phyloP scores from a whole-genome alignment of 2,113 vertebrate species.

The Brachypteracias leptosomus region DNA sequence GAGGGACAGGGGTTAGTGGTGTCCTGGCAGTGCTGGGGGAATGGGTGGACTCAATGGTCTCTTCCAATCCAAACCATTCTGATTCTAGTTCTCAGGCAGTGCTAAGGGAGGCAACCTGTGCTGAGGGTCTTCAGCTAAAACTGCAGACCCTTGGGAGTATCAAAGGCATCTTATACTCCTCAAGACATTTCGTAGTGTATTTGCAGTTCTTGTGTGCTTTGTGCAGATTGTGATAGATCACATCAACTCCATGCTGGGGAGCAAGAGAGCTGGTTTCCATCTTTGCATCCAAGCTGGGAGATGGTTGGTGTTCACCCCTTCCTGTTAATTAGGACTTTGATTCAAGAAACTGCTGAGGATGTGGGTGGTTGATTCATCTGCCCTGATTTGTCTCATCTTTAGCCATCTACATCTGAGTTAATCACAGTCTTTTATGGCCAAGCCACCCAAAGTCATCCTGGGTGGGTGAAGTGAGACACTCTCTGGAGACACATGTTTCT shows the following conservation, averaged over 20 bases:
- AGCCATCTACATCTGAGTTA: not conserved
- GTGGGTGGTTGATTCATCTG: not conserved
- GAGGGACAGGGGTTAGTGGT: no score
- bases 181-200: no score
- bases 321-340: not conserved
- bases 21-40: no score
- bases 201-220: fast-evolving
- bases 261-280: not conserved
- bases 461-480: not conserved
- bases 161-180: not conserved
- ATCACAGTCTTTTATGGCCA: not conserved
- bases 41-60: no score
- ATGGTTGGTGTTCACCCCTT: not conserved
- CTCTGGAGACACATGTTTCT: not conserved
- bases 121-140: not conserved
- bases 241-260: fast-evolving
- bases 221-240: fast-evolving
- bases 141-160: not conserved
- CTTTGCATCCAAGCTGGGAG: not conserved
- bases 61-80: no score
- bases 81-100: not conserved
- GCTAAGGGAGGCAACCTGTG: not conserved
- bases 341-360: not conserved
- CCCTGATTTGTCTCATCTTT: not conserved
- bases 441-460: fast-evolving